Base-by-base conservation (phyloP, 2,888 invertebrate genomes). In the Watsonalla binaria region DNA sequence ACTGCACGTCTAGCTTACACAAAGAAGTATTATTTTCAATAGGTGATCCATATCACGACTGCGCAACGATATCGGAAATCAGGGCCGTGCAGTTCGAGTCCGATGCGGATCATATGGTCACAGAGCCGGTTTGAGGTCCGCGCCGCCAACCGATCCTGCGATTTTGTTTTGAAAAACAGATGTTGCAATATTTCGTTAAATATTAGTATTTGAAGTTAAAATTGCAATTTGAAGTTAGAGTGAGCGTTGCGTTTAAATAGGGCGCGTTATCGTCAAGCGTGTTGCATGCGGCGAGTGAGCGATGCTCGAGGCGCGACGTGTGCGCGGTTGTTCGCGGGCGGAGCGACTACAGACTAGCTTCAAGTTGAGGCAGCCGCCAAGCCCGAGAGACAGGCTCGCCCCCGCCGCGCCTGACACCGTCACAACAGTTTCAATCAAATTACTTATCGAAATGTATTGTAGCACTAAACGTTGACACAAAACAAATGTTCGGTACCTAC, bases 371-470 rank as follows among this genome's bases (percentile, higher is more conserved):
- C 66, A 60, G 59, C 60, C n/a, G 51, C 51, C 34, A 59, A 63
- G 13, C 58, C 45, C 60, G 60, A 62, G 63, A 66, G 70, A 64
- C 66, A 61, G 65, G 60, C 68, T 54, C 65, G 58, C 70, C 70
- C 65, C 68, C 69, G 66, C 73, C 77, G 76, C 70, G 70, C 66
- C 56, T 72, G 69, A 70, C 73, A 72, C 64, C 66, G 66, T 66
- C 71, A 71, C 70, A 74, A 73, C 75, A 71, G 55, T 68, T 67
- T 66, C 77, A 84, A 87, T 82, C 84, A 78, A 80, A 84, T 86
- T 80, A 82, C 79, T 83, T 87, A 87, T 82, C 80, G 76, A 80
- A 83, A 72, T 72, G 74, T 73, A 80, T 77, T 82, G 76, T 77
- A 68, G 60, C 59, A 69, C 66, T 75, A 72, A 76, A 73, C 65